phyloP scores from a whole-genome alignment of 2,888 invertebrate genomes.

The Saturnia japonica region DNA sequence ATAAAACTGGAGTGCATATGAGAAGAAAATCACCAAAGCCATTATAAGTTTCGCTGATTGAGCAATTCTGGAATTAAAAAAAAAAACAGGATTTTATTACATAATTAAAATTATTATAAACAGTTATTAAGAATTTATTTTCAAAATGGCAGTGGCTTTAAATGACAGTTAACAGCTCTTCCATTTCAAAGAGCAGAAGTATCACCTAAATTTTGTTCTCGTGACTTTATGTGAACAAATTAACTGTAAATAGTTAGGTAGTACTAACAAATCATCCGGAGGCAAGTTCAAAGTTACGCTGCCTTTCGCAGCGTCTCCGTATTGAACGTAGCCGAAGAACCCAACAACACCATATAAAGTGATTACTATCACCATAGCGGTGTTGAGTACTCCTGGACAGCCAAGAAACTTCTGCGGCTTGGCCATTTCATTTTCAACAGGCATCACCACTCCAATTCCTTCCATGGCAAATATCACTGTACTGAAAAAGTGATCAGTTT shows the following conservation, averaged over 20 bases:
- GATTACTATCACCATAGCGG: slow-evolving; percentile 92
- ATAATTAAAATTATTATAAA: neutral
- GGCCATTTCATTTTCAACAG: slow-evolving; percentile 96
- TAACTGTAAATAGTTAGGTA: too few species aligned
- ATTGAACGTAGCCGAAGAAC: slow-evolving; percentile 94
- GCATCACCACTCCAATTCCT: slow-evolving; percentile 96
- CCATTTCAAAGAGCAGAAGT: neutral
- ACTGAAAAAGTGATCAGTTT: slow-evolving; percentile 58
- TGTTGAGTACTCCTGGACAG: slow-evolving; percentile 92
- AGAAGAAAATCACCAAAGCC: slow-evolving; percentile 93
- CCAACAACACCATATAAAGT: slow-evolving; percentile 91
- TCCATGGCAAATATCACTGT: slow-evolving; percentile 99
- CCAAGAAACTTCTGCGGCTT: slow-evolving; percentile 91
- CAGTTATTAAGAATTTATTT: neutral
- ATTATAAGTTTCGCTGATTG: slow-evolving; percentile 91
- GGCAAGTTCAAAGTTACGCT: slow-evolving; percentile 94
- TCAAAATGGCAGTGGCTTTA: neutral
- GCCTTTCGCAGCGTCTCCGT: slow-evolving; percentile 86
- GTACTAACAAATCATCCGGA: slow-evolving; percentile 83
- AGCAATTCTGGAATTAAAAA: slow-evolving; percentile 82
- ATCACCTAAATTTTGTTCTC: neutral
- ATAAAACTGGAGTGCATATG: slow-evolving; percentile 95
- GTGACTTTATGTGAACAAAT: too few species aligned
- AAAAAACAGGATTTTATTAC: neutral
- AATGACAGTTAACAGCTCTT: neutral